Base-by-base conservation (phyloP, 1,140 invertebrate species). In the Drosophila nigromelanica region DNA sequence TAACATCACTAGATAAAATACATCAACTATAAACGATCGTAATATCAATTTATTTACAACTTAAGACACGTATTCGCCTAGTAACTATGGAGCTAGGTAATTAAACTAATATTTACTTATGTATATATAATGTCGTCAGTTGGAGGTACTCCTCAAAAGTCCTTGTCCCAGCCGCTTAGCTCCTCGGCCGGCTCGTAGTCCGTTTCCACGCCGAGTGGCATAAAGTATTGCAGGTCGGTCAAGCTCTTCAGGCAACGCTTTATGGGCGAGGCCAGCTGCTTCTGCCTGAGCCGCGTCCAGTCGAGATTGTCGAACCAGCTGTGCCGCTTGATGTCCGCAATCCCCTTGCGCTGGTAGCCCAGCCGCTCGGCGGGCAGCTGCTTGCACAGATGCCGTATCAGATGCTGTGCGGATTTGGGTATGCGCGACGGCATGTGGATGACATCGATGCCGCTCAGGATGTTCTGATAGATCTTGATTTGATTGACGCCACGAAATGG, bases 381-480 rank as follows among this genome's bases (percentile, higher is more conserved):
- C 76, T 96, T 94, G 90, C 98, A 98, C 0, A 99, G 93, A 90
- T 96, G 97, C 73, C 96, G 97, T 6, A 99, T 97, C 4, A 99
- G 93, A 83, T 95, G 94, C 81, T 95, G 95, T 0, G 97, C 97
- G 62, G 95, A 95, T 91, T 95, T 95, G 30, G 95, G 95, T 18
- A 98, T 95, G 55, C 95, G 95, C 15, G 94, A 94, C 10, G 97
- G 96, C 93, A 98, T 97, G 48, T 96, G 94, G 5, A 98, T 95
- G 35, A 95, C 95, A 78, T 99, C 98, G 37, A 99, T 97, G 43
- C 93, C 91, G 89, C 97, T 97, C 24, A 97, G 91, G 73, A 99
- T 99, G 50, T 97, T 95, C 80, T 99, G 99, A 92, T 99, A 99
- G 0, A 98, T 99, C 87, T 97, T 98, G 95, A 99, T 98, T 77